Conservation (phyloP, 2,113 vertebrate genomes). For the Apaloderma vittatum region DNA sequence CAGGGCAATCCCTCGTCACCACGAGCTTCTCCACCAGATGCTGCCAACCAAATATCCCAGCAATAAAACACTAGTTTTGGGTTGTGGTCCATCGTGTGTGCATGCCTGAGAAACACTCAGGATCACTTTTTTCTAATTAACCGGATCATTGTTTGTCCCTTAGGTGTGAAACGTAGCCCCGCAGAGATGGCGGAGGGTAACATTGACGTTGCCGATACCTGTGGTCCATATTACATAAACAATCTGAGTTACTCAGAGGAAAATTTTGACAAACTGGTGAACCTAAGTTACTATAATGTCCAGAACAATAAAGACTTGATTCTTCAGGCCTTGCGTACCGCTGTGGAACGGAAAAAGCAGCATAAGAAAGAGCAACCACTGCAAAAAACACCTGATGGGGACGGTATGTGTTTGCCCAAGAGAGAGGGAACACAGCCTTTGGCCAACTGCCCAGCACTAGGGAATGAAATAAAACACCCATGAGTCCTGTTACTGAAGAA, state of each 20-base stretch:
- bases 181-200: constrained; percentile 79
- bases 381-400: background rate
- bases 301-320: constrained; percentile 79
- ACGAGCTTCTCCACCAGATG: background rate
- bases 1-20: background rate
- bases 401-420: background rate
- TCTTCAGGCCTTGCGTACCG: constrained; percentile 67
- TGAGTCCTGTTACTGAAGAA: background rate
- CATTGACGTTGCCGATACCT: constrained; percentile 64
- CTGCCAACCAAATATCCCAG: background rate
- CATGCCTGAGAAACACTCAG: background rate
- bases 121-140: background rate
- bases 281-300: constrained; percentile 80
- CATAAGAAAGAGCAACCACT: constrained; percentile 10
- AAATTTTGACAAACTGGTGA: constrained; percentile 79
- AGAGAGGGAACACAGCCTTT: background rate
- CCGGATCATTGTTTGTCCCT: background rate
- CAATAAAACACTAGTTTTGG: background rate
- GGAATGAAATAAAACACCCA: background rate
- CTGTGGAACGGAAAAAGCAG: constrained; percentile 72
- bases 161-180: constrained; percentile 79
- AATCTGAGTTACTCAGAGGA: constrained; percentile 78
- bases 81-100: background rate
- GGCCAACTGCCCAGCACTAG: background rate
- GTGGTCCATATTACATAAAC: constrained; percentile 79